These are phyloP conservation scores for Eristalis pertinax DNA, from an alignment of 2,888 invertebrate genomes.

Conservation along the genomic window DNA sequence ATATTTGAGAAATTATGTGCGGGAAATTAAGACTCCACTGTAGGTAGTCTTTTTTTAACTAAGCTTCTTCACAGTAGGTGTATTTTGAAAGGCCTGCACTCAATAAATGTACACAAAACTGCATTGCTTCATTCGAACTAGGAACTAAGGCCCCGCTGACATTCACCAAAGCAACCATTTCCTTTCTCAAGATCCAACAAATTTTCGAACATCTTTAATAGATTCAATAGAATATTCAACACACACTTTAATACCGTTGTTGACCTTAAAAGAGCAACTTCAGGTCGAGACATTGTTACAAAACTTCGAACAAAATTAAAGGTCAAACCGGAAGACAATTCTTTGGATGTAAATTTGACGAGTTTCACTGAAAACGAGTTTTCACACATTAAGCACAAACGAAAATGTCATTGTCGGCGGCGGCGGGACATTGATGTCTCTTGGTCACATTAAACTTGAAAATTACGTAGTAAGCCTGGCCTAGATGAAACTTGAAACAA, in stretches of 20 bases:
- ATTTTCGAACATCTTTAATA: background rate
- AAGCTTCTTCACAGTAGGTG: no score
- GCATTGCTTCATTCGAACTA: no score
- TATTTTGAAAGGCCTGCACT: no score
- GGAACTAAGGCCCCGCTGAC: background rate
- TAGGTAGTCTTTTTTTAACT: no score
- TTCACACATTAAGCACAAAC: conserved; percentile 19
- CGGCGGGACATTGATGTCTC: background rate
- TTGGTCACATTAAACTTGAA: background rate
- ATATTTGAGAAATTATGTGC: no score
- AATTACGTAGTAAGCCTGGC: background rate
- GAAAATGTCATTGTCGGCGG: background rate
- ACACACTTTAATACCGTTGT: background rate
- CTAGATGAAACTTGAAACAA: background rate
- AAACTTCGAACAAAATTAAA: background rate
- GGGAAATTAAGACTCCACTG: no score
- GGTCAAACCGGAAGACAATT: conserved; percentile 28
- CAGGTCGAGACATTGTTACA: background rate
- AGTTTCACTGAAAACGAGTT: background rate
- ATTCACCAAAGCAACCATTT: background rate
- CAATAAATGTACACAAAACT: no score
- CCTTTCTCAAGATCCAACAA: no score
- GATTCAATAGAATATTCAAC: background rate
- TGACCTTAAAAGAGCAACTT: background rate
- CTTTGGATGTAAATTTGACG: conserved; percentile 1